Percentiles rank a stretch among this genome's conserved stretches.
These are phyloP conservation scores for Oreotragus oreotragus DNA, from an alignment of 2,113 vertebrate genomes.

Conservation along the genomic window DNA sequence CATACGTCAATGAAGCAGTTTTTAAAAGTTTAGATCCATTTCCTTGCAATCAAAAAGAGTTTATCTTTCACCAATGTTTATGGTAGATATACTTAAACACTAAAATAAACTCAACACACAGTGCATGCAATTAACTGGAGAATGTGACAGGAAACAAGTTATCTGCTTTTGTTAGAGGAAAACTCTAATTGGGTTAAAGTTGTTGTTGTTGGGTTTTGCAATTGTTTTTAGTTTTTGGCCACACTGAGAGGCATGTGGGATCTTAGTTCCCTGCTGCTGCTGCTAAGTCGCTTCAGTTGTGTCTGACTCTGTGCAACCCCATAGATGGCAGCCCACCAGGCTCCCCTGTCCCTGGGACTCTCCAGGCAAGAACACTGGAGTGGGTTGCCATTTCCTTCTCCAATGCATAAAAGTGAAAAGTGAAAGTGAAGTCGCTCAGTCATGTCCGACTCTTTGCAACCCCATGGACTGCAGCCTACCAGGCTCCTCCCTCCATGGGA, in stretches of 20 bases:
- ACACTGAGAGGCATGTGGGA: background rate
- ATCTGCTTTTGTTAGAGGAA: background rate
- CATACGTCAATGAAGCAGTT: background rate
- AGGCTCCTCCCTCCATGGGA: too few relatives aligned
- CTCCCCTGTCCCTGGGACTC: too few relatives aligned
- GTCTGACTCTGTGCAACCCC: too few relatives aligned
- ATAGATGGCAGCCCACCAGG: too few relatives aligned
- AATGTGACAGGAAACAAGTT: background rate
- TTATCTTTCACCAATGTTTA: background rate
- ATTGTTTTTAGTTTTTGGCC: background rate
- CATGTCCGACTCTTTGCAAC: rapidly evolving
- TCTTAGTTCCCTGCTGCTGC: background rate
- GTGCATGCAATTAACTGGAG: background rate
- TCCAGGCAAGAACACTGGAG: too few relatives aligned
- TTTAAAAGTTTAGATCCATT: background rate
- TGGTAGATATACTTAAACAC: background rate
- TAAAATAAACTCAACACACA: background rate
- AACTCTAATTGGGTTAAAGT: background rate
- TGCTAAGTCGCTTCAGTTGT: too few relatives aligned
- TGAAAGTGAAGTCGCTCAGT: too few relatives aligned
- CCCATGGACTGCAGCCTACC: too few relatives aligned
- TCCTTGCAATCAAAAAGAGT: background rate
- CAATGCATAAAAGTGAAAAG: too few relatives aligned
- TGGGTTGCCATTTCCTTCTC: too few relatives aligned
- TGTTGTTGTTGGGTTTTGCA: background rate